Percentiles rank a stretch among this genome's conserved stretches.
Conservation (phyloP, 2,113 vertebrate genomes). For the Scomber japonicus region DNA sequence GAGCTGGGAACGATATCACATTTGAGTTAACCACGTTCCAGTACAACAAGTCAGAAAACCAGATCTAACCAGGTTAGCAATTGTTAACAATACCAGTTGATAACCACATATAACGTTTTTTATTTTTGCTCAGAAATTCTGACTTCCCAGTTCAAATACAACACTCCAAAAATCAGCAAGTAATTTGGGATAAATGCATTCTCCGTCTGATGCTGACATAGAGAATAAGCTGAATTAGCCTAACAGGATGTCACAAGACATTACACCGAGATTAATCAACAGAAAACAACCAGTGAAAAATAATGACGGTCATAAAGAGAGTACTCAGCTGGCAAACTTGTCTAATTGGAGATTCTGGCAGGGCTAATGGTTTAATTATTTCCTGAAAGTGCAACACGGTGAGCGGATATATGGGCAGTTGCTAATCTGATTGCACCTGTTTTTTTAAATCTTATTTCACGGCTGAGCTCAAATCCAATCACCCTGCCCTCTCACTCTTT, state of each 20-base stretch:
- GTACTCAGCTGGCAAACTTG: conserved; percentile 10
- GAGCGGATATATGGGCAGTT: conserved; percentile 14
- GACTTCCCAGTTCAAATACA: no score
- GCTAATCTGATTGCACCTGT: conserved; percentile 38
- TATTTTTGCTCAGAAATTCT: no score
- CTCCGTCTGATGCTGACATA: conserved; percentile 1
- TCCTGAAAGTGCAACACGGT: conserved; percentile 33
- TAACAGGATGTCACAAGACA: conserved; percentile 17
- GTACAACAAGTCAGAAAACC: no score
- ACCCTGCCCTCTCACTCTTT: background rate
- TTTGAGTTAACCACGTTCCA: no score
- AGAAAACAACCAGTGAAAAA: conserved; percentile 22
- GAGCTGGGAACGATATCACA: no score
- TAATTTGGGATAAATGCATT: no score
- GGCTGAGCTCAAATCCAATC: conserved; percentile 12
- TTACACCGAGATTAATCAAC: conserved; percentile 18
- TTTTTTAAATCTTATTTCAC: conserved; percentile 41
- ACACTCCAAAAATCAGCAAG: no score
- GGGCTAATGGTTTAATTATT: conserved; percentile 45
- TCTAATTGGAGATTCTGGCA: conserved; percentile 34
- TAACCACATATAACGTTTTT: no score
- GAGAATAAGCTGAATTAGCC: conserved; percentile 11
- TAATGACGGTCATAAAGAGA: conserved; percentile 10
- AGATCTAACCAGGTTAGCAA: no score
- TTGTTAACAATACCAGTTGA: no score